A percentile compares a stretch with the other conserved stretches of the same genome.
These are phyloP conservation scores for Pipistrellus pygmaeus DNA, from an alignment of 2,797 vertebrate genomes.

Conservation along the genomic window DNA sequence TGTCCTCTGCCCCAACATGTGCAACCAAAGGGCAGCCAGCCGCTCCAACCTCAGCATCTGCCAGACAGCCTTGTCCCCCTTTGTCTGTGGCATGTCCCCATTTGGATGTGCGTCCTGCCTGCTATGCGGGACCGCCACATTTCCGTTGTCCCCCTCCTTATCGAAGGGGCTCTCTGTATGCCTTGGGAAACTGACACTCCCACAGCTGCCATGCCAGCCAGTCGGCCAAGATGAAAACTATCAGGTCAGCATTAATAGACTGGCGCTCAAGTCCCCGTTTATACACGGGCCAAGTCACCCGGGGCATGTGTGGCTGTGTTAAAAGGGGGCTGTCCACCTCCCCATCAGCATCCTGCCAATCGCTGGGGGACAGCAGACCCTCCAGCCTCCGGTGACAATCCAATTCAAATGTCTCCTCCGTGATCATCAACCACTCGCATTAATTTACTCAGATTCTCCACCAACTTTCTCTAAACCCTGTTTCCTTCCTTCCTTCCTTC, in stretches of 20 bases:
- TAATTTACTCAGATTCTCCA: constrained; percentile 46
- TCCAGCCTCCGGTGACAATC: constrained; percentile 34
- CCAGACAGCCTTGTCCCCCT: constrained; percentile 5
- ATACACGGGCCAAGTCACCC: background rate
- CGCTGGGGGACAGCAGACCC: background rate
- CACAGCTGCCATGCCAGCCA: constrained; percentile 47
- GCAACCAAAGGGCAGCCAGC: background rate
- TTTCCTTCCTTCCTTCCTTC: background rate
- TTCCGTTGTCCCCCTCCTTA: constrained; percentile 49
- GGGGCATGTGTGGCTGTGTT: constrained; percentile 32
- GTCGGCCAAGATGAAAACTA: constrained; percentile 57
- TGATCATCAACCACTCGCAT: constrained; percentile 20
- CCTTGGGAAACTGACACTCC: constrained; percentile 66
- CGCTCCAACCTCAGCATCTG: background rate
- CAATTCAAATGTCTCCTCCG: constrained; percentile 41
- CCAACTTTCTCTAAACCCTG: background rate
- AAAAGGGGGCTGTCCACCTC: background rate
- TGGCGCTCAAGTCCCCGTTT: constrained; percentile 17
- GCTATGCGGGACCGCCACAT: constrained; percentile 48
- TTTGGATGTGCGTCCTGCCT: constrained; percentile 42
- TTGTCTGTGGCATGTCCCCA: constrained; percentile 50
- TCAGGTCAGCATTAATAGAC: background rate
- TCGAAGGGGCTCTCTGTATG: constrained; percentile 51
- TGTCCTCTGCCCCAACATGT: background rate
- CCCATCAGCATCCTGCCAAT: constrained; percentile 46